These are phyloP conservation scores for Centrocercus urophasianus DNA, from an alignment of 2,113 vertebrate species.

Conservation along the genomic window DNA sequence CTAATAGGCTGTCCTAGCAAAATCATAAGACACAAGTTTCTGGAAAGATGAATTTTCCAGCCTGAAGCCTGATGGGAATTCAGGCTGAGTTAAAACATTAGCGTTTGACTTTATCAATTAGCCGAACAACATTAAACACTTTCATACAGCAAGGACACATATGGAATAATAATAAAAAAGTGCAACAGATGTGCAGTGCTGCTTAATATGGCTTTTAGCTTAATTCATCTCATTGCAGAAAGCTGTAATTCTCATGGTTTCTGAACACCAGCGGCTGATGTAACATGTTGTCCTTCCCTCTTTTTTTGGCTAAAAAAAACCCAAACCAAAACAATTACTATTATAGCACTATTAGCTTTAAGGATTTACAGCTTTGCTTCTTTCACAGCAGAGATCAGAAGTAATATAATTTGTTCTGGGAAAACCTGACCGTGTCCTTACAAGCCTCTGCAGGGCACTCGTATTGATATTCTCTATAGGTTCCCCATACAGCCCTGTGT, in stretches of 20 bases:
- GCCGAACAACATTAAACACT: background rate
- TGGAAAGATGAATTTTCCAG: background rate
- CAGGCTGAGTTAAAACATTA: background rate
- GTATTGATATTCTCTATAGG: accelerated
- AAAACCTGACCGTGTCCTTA: background rate
- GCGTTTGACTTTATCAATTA: conserved; percentile 23
- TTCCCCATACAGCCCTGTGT: background rate
- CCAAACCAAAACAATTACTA: background rate
- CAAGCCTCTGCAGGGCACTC: background rate
- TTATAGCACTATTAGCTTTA: conserved; percentile 3
- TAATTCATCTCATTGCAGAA: conserved; percentile 45
- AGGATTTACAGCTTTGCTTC: conserved; percentile 32
- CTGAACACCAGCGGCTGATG: background rate
- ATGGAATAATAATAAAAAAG: conserved; percentile 32
- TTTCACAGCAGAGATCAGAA: background rate
- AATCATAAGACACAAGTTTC: background rate
- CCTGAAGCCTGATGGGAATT: background rate
- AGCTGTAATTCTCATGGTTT: conserved; percentile 34
- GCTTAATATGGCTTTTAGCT: conserved; percentile 60
- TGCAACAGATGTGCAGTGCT: conserved; percentile 6
- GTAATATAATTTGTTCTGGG: background rate
- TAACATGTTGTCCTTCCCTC: conserved; percentile 27
- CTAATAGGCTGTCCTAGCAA: background rate
- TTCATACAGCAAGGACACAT: background rate
- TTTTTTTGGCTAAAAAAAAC: background rate